Evolutionary conservation across 2,797 vertebrate species (phyloP), one percentile per base, ranked within the genome.

Genomic region (Argyrosomus regius): DNA sequence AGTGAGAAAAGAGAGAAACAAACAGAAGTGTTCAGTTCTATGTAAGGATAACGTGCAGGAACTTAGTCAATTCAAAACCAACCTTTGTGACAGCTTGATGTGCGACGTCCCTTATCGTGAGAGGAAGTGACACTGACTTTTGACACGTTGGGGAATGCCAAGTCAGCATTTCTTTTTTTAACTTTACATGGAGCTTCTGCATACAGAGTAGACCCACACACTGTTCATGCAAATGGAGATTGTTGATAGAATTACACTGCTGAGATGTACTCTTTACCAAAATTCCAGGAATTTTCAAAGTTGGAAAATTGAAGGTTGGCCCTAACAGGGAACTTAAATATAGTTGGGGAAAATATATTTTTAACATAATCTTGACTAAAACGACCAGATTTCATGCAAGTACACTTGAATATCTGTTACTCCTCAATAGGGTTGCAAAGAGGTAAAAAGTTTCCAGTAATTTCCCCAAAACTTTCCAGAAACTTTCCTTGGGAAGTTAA

Each of bases 131-230:
- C 84, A 75, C 72, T 76, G 81, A 66, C 80, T 69, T 81, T 74
- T 85, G 80, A 78, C 83, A 72, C 39, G 43, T 58, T 0, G 12
- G 77, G 57, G 54, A 64, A 70, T 9, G 58, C 70, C 75, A 28
- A 75, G 83, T 92, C 89, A 88, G 90, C 89, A 14, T 57, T 84
- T 83, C 67, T 78, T 71, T 88, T 84, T 90, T 82, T 66, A 77
- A 72, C 65, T 26, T 61, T 28, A 46, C 46, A 76, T 35, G 52
- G 39, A 59, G 53, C 77, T 67, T 83, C 84, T 85, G 77, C 61
- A 89, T 72, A 74, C 70, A 82, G 56, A 81, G 67, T 0, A 70
- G 58, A 77, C 31, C 18, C 43, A 41, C 54, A 57, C 3, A 56
- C 56, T 73, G 11, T 56, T 73, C 3, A 26, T 17, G 22, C 5